Percentiles rank a stretch among this genome's conserved stretches.
phyloP scores from a whole-genome alignment of 2,113 vertebrate genomes.

The Cyphomyrus plagiostoma region DNA sequence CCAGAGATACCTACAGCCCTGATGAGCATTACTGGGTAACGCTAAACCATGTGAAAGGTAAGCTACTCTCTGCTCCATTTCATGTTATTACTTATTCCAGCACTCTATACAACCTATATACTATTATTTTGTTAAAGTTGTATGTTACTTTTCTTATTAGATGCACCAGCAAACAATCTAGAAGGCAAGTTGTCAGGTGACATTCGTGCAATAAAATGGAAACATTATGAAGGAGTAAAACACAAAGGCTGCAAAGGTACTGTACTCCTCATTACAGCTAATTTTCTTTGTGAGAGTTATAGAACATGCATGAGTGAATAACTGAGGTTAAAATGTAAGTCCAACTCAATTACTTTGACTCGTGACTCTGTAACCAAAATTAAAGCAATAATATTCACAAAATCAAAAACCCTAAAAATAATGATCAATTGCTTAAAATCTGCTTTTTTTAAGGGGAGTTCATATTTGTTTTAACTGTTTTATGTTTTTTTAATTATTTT shows the following conservation, averaged over 20 bases:
- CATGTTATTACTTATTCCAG: not conserved
- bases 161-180: slow-evolving; percentile 72
- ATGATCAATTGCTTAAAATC: not conserved
- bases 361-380: not conserved
- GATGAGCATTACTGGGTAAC: slow-evolving; percentile 92
- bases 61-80: slow-evolving; percentile 29
- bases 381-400: not conserved
- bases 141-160: slow-evolving; percentile 49
- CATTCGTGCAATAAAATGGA: slow-evolving; percentile 79
- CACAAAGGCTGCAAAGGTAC: slow-evolving; percentile 83
- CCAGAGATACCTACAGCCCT: slow-evolving; percentile 75
- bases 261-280: not conserved
- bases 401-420: not conserved
- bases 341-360: not conserved
- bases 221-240: slow-evolving; percentile 59
- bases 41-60: slow-evolving; percentile 78
- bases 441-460: not conserved
- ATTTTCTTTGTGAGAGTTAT: not conserved
- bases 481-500: not conserved
- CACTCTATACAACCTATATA: not conserved
- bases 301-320: not conserved
- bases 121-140: not conserved
- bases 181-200: slow-evolving; percentile 71
- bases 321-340: not conserved
- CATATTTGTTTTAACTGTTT: not conserved